Base-by-base conservation (phyloP, 1,140 invertebrate genomes). In the Drosophila kanapiae region DNA sequence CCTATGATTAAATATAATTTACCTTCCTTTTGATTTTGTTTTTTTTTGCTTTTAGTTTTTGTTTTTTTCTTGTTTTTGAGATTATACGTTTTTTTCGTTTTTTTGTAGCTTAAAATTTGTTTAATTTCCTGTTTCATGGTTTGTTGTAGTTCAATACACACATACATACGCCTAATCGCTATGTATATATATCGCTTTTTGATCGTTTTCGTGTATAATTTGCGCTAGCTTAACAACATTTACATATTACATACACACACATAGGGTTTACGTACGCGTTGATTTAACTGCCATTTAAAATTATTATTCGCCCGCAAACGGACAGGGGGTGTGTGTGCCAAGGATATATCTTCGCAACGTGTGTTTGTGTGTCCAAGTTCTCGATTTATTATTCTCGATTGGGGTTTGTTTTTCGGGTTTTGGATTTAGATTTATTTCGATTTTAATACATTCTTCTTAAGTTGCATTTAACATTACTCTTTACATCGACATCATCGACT, bases 181-280 rank as follows among this genome's bases (percentile, higher is more conserved):
- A 91, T 86, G 72, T 82, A 64, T 68, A 78, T 71, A 23, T 23
- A 23, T 23, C 1, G 1, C 33, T 29, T 38, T 56, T 53, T 79
- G 51, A 69, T 83, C 69, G 60, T 67, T 77, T 67, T 69, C 75
- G 70, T 88, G 82, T 84, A 84, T 88, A 87, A 90, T 85, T 88
- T 88, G 83, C 68, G 75, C 86, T 90, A 91, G 58, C 69, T 87
- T 91, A 87, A 88, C 80, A 91, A 91, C 90, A 90, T 88, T 91
- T 82, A 88, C 83, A 88, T 84, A 77, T 56, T 90, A 91, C 81
- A 90, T 80, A 90, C 84, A 88, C 82, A 88, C 81, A 84, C 81
- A 90, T 67, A 72, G 64, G 70, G 68, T 72, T 80, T 88, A 91
- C 87, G 82, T 78, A 61, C 75, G 51, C 51, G 74, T 74, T 67